phyloP scores from a whole-genome alignment of 2,113 vertebrate species.

The Halichoeres trimaculatus region DNA sequence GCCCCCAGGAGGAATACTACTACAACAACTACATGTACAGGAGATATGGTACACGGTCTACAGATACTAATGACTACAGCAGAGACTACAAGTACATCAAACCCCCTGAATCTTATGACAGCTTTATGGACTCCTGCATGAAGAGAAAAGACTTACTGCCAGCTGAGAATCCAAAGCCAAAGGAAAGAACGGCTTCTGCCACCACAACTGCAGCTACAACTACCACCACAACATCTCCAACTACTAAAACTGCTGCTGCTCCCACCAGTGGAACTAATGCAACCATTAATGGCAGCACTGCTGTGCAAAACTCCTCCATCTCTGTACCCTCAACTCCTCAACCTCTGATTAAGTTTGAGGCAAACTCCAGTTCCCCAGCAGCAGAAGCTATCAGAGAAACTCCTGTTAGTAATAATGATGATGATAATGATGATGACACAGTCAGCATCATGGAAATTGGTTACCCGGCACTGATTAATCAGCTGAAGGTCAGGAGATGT shows the following conservation, averaged over 20 bases:
- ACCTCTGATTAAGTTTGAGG: constrained; percentile 1
- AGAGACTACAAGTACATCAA: constrained; percentile 66
- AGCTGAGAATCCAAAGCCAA: constrained; percentile 9
- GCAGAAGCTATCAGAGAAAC: constrained; percentile 4
- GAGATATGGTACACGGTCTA: constrained; percentile 67
- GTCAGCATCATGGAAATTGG: constrained; percentile 83
- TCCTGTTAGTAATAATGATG: background rate
- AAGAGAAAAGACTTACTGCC: constrained; percentile 62
- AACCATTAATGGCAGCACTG: constrained; percentile 17
- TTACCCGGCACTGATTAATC: constrained; percentile 80
- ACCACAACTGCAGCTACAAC: background rate
- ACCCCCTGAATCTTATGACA: constrained; percentile 42
- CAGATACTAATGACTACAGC: constrained; percentile 67
- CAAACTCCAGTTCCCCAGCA: constrained; percentile 2
- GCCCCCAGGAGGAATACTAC: constrained; percentile 70
- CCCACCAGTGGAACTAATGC: background rate
- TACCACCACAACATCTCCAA: background rate
- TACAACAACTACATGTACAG: constrained; percentile 83
- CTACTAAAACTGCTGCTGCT: background rate
- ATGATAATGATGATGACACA: constrained; percentile 58
- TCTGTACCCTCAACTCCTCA: constrained; percentile 1
- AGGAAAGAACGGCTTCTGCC: background rate
- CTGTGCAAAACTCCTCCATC: background rate
- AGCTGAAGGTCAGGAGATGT: constrained; percentile 79
- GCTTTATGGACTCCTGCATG: constrained; percentile 70